Conservation (phyloP, 2,113 vertebrate genomes). For the Dascyllus trimaculatus region DNA sequence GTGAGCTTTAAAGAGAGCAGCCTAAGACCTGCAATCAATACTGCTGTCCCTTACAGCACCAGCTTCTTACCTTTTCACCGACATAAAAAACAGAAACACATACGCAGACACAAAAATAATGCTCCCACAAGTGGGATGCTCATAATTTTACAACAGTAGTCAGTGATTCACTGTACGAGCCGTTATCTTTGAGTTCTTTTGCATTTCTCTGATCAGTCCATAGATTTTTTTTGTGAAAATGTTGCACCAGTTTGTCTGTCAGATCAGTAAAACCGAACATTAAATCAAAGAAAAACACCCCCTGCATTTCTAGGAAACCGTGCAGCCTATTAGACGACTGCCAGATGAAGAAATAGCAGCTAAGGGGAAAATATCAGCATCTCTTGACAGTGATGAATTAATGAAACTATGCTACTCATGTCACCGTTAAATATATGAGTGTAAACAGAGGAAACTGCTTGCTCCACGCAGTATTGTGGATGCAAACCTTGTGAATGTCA, state of each 20-base stretch:
- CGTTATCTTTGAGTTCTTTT: too few relatives aligned
- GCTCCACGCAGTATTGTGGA: slow-evolving; percentile 45
- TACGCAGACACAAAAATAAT: slow-evolving; percentile 14
- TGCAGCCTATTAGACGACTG: background rate
- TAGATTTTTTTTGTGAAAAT: too few relatives aligned
- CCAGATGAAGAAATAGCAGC: slow-evolving; percentile 39
- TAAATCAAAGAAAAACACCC: background rate
- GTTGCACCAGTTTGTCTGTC: background rate
- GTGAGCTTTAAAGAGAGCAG: slow-evolving; percentile 52
- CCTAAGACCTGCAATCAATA: slow-evolving; percentile 69
- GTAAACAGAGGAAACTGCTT: slow-evolving; percentile 62
- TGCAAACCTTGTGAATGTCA: slow-evolving; percentile 58
- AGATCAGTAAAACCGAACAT: slow-evolving; percentile 9
- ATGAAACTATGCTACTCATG: slow-evolving; percentile 49
- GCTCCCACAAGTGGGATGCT: background rate
- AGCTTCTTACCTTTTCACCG: slow-evolving; percentile 32
- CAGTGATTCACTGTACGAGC: background rate
- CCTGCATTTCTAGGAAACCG: background rate
- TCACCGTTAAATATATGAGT: slow-evolving; percentile 64
- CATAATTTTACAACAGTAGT: background rate
- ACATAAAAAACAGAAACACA: slow-evolving; percentile 44
- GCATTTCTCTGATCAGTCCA: too few relatives aligned
- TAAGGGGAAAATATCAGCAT: slow-evolving; percentile 27
- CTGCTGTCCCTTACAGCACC: slow-evolving; percentile 34
- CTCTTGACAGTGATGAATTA: slow-evolving; percentile 66